Percentiles rank a stretch among this genome's conserved stretches.
Evolutionary conservation across 2,888 invertebrate genomes (phyloP).

Genomic region (Lithodes maja): DNA sequence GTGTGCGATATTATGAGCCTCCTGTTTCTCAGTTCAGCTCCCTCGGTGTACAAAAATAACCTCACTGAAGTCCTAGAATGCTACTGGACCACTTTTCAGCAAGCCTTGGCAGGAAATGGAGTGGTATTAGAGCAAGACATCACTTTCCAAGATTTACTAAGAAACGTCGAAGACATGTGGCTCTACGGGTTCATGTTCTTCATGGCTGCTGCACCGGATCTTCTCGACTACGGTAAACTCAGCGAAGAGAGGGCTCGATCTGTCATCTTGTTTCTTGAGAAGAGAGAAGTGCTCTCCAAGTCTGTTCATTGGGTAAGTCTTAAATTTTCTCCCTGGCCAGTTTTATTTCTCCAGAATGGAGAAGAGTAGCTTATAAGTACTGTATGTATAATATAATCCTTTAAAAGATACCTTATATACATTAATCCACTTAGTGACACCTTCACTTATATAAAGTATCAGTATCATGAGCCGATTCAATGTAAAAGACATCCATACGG

Average conservation of each 20-base stretch:
- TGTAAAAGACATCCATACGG: too few relatives aligned
- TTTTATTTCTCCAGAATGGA: too few relatives aligned
- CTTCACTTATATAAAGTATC: too few relatives aligned
- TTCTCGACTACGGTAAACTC: conserved; percentile 43
- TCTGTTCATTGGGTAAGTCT: conserved; percentile 20
- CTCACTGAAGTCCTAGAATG: conserved; percentile 52
- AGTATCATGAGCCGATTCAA: too few relatives aligned
- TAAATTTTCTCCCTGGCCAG: not conserved
- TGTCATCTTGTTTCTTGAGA: conserved; percentile 23
- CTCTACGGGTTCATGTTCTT: conserved; percentile 59
- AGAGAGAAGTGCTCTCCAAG: conserved; percentile 16
- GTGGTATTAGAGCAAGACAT: conserved; percentile 13
- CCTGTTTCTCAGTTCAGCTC: conserved; percentile 54
- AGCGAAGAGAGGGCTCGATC: conserved; percentile 18
- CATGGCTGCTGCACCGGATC: conserved; percentile 29
- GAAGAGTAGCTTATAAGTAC: too few relatives aligned
- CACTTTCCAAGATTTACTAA: conserved; percentile 45
- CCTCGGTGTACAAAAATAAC: conserved; percentile 43
- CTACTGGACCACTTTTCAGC: conserved; percentile 57
- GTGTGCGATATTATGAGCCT: conserved; percentile 60
- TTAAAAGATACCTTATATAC: too few relatives aligned
- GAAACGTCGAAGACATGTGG: conserved; percentile 53
- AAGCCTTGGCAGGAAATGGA: conserved; percentile 44
- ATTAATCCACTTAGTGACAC: too few relatives aligned
- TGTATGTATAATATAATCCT: too few relatives aligned